A percentile compares a stretch with the other conserved stretches of the same genome.
These are phyloP conservation scores for Rhinopomastus cyanomelas DNA, from an alignment of 2,113 vertebrate genomes.

Conservation along the genomic window DNA sequence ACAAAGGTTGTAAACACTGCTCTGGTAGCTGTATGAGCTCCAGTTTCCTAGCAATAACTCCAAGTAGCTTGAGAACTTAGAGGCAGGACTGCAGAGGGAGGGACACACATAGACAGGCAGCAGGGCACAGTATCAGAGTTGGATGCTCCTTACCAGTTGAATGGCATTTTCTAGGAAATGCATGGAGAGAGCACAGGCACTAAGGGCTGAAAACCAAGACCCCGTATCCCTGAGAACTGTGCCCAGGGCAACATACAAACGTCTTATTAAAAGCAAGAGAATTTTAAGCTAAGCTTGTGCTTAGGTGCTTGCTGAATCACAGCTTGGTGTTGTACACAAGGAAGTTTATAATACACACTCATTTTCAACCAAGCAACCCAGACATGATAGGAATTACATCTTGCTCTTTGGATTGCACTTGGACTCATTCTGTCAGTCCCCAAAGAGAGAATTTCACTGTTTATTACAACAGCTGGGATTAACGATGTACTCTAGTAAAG, in stretches of 20 bases:
- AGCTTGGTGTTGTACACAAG: neutral
- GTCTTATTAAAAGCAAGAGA: neutral
- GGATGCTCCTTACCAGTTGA: neutral
- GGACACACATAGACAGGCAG: neutral
- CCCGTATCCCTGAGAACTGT: neutral
- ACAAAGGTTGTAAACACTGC: neutral
- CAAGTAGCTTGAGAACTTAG: neutral
- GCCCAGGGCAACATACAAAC: neutral
- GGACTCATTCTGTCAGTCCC: conserved; percentile 7
- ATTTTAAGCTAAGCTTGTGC: neutral
- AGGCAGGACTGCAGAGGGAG: neutral
- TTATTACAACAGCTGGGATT: conserved; percentile 4
- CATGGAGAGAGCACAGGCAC: neutral
- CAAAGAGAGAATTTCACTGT: conserved; percentile 13
- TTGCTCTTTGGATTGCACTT: conserved; percentile 4
- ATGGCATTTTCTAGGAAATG: neutral
- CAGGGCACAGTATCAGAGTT: neutral
- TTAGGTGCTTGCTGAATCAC: neutral
- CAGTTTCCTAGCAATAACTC: neutral
- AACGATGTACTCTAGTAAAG: neutral
- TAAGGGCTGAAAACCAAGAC: neutral
- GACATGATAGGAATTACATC: conserved; percentile 10
- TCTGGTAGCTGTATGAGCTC: neutral
- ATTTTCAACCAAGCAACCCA: conserved; percentile 1
- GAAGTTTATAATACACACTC: neutral